Evolutionary conservation across 2,797 vertebrate species (phyloP), one percentile per base, ranked within the genome.

Genomic region (Ataeniobius toweri): DNA sequence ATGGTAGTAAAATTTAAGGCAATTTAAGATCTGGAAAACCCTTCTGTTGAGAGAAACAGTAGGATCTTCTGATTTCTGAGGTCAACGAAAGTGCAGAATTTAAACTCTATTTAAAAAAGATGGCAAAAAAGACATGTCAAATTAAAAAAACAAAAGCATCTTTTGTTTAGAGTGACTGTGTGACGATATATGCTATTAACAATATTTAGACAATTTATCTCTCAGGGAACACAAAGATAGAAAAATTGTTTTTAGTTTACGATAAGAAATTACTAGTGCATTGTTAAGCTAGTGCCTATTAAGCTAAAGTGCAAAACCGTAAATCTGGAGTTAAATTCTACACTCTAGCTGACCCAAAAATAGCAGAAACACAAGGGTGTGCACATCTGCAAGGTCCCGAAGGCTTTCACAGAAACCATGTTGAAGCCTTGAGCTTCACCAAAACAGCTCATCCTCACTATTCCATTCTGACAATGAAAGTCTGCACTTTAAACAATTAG

Each of bases 401-500:
- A 24, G 41, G 14, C 41, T 16, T 46, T 69, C 13, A 69, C 12
- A 24, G 5, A 69, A 46, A 70, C 24, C 24, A 70, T 26, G 41
- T 48, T 46, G 67, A 48, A 18, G 44, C 44, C 14, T 26, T 26
- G 24, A 28, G n/a, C n/a, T 48, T 48, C 48, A 70, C 67, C 67
- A 26, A 70, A 70, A 26, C 67, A 70, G 44, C 1, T 1, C 13
- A 58, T 36, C n/a, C 28, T 1, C 26, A 13, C 41, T 16, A 26
- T 50, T 61, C 39, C 14, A 28, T 9, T 0, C 7, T 20, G 50
- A 78, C 0, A 9, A 73, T 80, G 18, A 77, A 71, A 77, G 55
- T 39, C 63, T 51, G 84, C 89, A 85, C 86, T 91, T 85, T 77
- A 81, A 87, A 90, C 82, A 87, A 88, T 87, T 83, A 77, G 20